Base-by-base conservation (phyloP, 2,888 invertebrate genomes). In the Catocala nupta region DNA sequence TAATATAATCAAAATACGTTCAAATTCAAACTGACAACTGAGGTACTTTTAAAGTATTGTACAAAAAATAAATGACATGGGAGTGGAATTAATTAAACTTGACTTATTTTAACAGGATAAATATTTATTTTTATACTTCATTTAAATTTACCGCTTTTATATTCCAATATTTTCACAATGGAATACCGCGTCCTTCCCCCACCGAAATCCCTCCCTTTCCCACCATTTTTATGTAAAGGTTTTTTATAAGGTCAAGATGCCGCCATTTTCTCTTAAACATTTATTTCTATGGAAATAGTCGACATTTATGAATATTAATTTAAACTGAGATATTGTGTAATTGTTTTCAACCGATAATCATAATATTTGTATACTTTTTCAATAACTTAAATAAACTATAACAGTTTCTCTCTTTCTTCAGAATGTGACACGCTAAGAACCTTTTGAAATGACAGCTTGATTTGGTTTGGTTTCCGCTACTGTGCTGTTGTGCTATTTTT, bases 381-480 rank as follows among this genome's bases (percentile, higher is more conserved):
- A 5, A 36, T 16, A 11, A 55, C n/a, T 53, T 44, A 45, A 55
- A 56, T 55, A 43, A 50, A 63, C 11, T 59, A 16, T 68, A 61
- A 59, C 62, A 57, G 45, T 64, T 62, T 53, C 58, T 59, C 53
- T 55, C 61, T 59, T 66, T 58, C 72, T 68, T 73, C 75, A 77
- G 83, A 90, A 84, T 86, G 83, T 81, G 86, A 88, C 88, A 83
- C 68, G 61, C 67, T 77, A 89, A 88, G 84, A 87, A 90, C 90
- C 92, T 91, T 89, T 90, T 84, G 85, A 84, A 89, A 89, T 93
- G 93, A 93, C 93, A 93, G 93, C 93, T 93, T 93, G 93, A 93
- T 92, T 93, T 92, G 92, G 93, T 93, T 93, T 93, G 93, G 93
- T 93, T 93, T 93, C 93, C 93, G 93, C 93, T 91, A 91, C 93